Base-by-base conservation (phyloP, 2,888 invertebrate species). In the Pheosia tremula region DNA sequence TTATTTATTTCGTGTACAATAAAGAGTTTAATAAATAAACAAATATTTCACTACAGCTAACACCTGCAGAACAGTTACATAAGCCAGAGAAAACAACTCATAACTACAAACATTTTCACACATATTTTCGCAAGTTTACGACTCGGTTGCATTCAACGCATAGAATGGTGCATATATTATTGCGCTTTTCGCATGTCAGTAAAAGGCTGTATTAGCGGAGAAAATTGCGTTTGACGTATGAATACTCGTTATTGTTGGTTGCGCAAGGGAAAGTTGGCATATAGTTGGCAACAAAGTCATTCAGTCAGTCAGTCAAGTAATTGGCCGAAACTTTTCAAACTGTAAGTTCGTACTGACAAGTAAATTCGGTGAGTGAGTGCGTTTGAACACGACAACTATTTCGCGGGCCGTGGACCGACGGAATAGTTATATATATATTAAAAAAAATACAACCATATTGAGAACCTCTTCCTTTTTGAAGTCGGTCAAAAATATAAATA, bases 71-170 rank as follows among this genome's bases (percentile, higher is more conserved):
- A 47, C 8, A 13, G 47, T 54, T 69, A 56, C 53, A 49, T 59
- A 56, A 57, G n/a, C 9, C 9, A 49, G 24, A 50, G 58, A 59
- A 63, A 56, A 58, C 39, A 54, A 7, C 43, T 55, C 9, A 49
- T 38, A 24, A 24, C 24, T 24, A 47, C 50, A 24, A 50, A 45
- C 7, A 10, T 56, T 13, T 13, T 50, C 50, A 24, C 61, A 58
- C 50, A 61, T 55, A 57, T 65, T 64, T 63, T 56, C 59, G 45
- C 38, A 9, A 41, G 9, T 70, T 73, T 74, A 73, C 64, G 69
- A 69, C 47, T 24, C 57, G n/a, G 50, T 60, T 55, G 56, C 59
- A 54, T 41, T 57, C 3, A 53, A 50, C 59, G 62, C 47, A 11
- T 49, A 24, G 10, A 50, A 50, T 50, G 8, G 3, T 50, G 50